These are phyloP conservation scores for Scopus umbretta DNA, from an alignment of 2,113 vertebrate genomes.

Conservation along the genomic window DNA sequence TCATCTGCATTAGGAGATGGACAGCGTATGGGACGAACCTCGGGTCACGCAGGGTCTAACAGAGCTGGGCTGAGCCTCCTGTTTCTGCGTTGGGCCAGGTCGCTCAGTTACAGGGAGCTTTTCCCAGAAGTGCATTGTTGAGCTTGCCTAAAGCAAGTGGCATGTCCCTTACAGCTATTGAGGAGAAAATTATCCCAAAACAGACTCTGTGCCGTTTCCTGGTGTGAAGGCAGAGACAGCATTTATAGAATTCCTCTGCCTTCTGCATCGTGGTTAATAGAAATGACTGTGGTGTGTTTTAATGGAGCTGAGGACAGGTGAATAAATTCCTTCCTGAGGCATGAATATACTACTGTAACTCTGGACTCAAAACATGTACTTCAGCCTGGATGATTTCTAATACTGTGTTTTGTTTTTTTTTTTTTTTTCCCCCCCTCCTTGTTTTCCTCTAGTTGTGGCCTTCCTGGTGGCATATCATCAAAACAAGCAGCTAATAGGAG, in stretches of 20 bases:
- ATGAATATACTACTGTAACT: not conserved
- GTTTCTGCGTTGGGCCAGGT: not conserved
- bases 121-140: not conserved
- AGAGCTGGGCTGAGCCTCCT: not conserved
- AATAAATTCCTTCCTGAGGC: not conserved
- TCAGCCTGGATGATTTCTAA: not conserved
- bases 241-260: not conserved
- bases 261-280: not conserved
- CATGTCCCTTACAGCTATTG: not conserved
- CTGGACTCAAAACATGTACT: accelerated
- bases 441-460: slow-evolving; percentile 79
- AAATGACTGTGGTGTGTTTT: not conserved
- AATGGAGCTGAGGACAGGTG: not conserved
- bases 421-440: accelerated
- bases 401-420: accelerated
- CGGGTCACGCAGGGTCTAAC: not conserved
- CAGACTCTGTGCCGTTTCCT: not conserved
- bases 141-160: not conserved
- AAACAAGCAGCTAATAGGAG: slow-evolving; percentile 93
- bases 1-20: not conserved
- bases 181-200: not conserved
- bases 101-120: not conserved
- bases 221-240: not conserved
- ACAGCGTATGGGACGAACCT: not conserved
- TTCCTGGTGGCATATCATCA: slow-evolving; percentile 88